phyloP scores from a whole-genome alignment of 2,888 invertebrate species.

The Lagria hirta region DNA sequence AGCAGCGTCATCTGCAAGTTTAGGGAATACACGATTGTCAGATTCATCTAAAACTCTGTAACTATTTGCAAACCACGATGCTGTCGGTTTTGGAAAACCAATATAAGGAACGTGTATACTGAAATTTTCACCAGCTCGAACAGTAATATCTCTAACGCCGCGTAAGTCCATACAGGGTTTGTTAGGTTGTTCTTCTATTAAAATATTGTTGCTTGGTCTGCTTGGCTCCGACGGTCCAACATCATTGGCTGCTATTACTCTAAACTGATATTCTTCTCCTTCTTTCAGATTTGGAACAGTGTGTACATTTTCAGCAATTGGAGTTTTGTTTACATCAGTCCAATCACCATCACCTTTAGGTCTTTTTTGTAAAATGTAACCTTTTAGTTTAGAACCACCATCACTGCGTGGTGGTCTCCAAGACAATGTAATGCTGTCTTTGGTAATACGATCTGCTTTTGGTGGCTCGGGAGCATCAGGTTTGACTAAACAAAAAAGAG shows the following conservation, averaged over 20 bases:
- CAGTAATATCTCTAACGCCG: slow-evolving; percentile 87
- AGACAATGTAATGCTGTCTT: slow-evolving; percentile 77
- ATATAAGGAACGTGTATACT: slow-evolving; percentile 92
- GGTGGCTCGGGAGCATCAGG: slow-evolving; percentile 92
- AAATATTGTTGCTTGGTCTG: slow-evolving; percentile 76
- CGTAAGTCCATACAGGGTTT: slow-evolving; percentile 95
- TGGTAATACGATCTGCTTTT: slow-evolving; percentile 81
- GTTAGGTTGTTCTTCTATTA: slow-evolving; percentile 89
- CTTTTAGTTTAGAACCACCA: slow-evolving; percentile 89
- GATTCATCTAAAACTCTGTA: slow-evolving; percentile 78
- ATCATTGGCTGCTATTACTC: slow-evolving; percentile 88
- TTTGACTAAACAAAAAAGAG: slow-evolving; percentile 64
- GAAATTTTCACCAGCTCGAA: slow-evolving; percentile 92
- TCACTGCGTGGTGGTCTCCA: slow-evolving; percentile 95
- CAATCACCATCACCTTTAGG: slow-evolving; percentile 83
- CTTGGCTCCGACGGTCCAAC: slow-evolving; percentile 92
- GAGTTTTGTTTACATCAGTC: slow-evolving; percentile 79
- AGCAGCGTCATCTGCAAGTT: slow-evolving; percentile 82
- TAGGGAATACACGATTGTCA: slow-evolving; percentile 77
- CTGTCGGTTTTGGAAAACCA: slow-evolving; percentile 91
- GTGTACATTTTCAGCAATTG: slow-evolving; percentile 75
- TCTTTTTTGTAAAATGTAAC: slow-evolving; percentile 86
- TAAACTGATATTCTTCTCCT: slow-evolving; percentile 92
- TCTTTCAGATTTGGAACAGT: slow-evolving; percentile 84
- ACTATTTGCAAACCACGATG: slow-evolving; percentile 90